These are phyloP conservation scores for Leptopilina syphax DNA, from an alignment of 2,888 invertebrate species.

Conservation along the genomic window DNA sequence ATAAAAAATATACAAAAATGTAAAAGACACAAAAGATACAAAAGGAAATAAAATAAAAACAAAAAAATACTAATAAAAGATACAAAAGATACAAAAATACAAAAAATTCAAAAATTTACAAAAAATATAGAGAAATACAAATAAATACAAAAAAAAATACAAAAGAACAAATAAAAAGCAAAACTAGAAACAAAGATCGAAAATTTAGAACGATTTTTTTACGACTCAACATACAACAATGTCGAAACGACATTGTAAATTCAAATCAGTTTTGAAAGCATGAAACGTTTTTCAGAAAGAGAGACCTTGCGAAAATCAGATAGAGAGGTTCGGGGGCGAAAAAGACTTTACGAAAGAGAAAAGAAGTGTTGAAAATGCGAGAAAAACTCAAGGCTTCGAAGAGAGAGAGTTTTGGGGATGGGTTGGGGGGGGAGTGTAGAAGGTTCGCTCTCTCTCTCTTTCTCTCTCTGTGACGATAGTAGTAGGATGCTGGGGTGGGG, in stretches of 20 bases:
- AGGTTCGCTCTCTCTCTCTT: too few species aligned
- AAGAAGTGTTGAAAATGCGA: conserved; percentile 47
- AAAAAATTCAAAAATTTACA: too few species aligned
- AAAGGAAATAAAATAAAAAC: too few species aligned
- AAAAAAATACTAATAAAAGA: too few species aligned
- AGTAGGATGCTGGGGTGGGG: not conserved
- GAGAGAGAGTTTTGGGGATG: conserved; percentile 45
- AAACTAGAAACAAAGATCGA: not conserved
- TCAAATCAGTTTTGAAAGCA: conserved; percentile 19
- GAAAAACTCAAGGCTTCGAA: conserved; percentile 50
- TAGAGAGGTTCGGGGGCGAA: conserved; percentile 29
- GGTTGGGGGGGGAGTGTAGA: not conserved
- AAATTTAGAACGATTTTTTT: conserved; percentile 11
- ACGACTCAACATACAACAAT: not conserved
- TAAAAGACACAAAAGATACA: too few species aligned
- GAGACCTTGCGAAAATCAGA: conserved; percentile 38
- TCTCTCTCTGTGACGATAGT: conserved; percentile 44
- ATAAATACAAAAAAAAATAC: too few species aligned
- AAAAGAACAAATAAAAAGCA: too few species aligned
- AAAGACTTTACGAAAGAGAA: conserved; percentile 44
- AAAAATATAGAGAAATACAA: too few species aligned
- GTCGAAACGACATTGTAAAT: conserved; percentile 2
- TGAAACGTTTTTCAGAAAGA: not conserved
- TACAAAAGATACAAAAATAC: too few species aligned
- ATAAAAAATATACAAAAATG: too few species aligned